phyloP scores from a whole-genome alignment of 37 sponge, comb jelly and placozoan species.

The Crambe crambe region DNA sequence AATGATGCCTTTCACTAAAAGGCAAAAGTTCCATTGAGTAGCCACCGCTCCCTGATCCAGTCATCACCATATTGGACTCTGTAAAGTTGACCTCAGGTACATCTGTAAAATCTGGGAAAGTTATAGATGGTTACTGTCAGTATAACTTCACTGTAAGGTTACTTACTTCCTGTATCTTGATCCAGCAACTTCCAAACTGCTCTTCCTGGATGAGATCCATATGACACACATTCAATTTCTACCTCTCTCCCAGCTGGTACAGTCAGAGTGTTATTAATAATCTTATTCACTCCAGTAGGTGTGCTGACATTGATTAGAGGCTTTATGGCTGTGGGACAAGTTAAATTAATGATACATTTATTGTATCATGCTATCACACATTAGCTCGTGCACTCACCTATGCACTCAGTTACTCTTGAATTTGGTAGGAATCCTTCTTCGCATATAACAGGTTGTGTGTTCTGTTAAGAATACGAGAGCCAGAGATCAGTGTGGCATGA shows the following conservation, averaged over 20 bases:
- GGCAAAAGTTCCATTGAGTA: neutral
- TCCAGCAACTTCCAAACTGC: neutral
- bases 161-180: neutral
- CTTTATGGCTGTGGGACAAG: neutral
- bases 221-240: constrained; percentile 8
- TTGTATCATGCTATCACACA: neutral
- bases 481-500: neutral
- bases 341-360: neutral
- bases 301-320: neutral
- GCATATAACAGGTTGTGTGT: constrained; percentile 19
- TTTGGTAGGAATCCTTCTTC: constrained; percentile 11
- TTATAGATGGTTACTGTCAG: neutral
- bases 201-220: neutral
- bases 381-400: neutral
- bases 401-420: neutral
- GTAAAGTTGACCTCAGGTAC: neutral
- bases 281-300: neutral
- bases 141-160: neutral
- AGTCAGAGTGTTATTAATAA: neutral
- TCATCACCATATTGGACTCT: neutral
- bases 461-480: neutral
- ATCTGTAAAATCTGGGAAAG: neutral
- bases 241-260: constrained; percentile 2
- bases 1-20: neutral
- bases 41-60: neutral